phyloP scores from a whole-genome alignment of 2,113 vertebrate genomes.

The Donacobius atricapilla region DNA sequence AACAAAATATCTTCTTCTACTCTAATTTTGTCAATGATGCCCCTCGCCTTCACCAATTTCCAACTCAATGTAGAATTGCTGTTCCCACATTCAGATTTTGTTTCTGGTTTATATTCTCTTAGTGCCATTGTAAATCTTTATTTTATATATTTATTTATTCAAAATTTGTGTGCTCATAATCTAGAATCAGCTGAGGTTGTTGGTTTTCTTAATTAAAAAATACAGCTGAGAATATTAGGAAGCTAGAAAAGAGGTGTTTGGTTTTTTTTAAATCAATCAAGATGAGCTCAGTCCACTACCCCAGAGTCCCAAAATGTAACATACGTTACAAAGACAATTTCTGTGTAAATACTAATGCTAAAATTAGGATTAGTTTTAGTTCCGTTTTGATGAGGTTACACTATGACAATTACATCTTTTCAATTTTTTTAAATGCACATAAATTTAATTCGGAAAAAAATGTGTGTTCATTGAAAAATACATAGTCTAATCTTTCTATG shows the following conservation, averaged over 20 bases:
- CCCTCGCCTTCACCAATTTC: accelerated
- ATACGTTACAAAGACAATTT: accelerated
- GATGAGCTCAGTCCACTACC: neutral
- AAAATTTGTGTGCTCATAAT: neutral
- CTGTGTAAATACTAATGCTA: neutral
- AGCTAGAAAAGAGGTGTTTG: neutral
- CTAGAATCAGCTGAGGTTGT: neutral
- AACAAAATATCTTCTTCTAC: neutral
- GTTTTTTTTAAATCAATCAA: neutral
- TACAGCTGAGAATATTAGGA: accelerated
- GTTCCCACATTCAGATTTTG: neutral
- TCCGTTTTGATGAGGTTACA: neutral
- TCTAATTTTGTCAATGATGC: neutral
- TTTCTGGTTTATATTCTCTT: neutral
- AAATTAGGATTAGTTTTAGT: neutral
- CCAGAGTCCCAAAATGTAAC: neutral
- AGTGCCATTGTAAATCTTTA: neutral
- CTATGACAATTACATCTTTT: neutral
- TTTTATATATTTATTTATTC: neutral
- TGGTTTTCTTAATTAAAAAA: neutral
- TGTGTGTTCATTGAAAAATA: neutral
- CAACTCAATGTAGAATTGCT: neutral
- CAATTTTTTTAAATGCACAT: accelerated
- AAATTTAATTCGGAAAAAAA: neutral
- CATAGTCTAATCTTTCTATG: neutral